Evolutionary conservation across 2,113 vertebrate species (phyloP).

Genomic region (Perca fluviatilis): DNA sequence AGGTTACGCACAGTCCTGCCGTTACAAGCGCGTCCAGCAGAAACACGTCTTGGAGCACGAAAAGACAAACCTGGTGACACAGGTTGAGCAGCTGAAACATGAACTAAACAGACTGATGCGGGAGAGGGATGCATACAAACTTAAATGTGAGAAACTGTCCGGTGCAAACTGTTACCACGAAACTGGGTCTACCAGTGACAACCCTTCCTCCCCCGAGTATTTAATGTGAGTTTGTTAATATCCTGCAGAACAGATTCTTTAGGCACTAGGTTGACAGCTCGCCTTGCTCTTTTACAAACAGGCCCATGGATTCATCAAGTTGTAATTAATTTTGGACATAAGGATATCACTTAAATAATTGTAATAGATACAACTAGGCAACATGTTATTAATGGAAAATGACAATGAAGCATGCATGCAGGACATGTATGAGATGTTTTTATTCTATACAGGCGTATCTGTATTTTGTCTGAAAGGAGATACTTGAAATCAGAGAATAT

Average conservation of each 20-base stretch:
- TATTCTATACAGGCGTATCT: conserved; percentile 69
- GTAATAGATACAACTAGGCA: conserved; percentile 46
- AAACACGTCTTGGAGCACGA: conserved; percentile 96
- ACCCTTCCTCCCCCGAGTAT: conserved; percentile 95
- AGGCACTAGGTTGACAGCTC: conserved; percentile 38
- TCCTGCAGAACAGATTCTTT: conserved; percentile 40
- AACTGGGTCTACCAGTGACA: conserved; percentile 93
- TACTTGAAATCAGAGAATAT: conserved; percentile 80
- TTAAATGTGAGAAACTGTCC: conserved; percentile 95
- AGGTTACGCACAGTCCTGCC: conserved; percentile 97
- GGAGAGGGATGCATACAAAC: conserved; percentile 97
- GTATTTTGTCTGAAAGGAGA: conserved; percentile 72
- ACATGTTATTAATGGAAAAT: conserved; percentile 52
- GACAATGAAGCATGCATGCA: conserved; percentile 78
- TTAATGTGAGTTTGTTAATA: conserved; percentile 89
- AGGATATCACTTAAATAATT: conserved; percentile 45
- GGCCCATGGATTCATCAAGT: conserved; percentile 31
- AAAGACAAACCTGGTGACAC: conserved; percentile 94
- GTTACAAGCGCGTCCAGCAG: conserved; percentile 97
- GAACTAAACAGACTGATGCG: conserved; percentile 94
- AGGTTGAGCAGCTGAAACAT: conserved; percentile 96
- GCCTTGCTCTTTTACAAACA: conserved; percentile 40
- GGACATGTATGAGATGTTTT: conserved; percentile 81
- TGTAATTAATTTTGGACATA: conserved; percentile 22
- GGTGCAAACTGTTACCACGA: conserved; percentile 93